These are phyloP conservation scores for Drosophila jambulina DNA, from an alignment of 1,140 invertebrate genomes.

Conservation along the genomic window DNA sequence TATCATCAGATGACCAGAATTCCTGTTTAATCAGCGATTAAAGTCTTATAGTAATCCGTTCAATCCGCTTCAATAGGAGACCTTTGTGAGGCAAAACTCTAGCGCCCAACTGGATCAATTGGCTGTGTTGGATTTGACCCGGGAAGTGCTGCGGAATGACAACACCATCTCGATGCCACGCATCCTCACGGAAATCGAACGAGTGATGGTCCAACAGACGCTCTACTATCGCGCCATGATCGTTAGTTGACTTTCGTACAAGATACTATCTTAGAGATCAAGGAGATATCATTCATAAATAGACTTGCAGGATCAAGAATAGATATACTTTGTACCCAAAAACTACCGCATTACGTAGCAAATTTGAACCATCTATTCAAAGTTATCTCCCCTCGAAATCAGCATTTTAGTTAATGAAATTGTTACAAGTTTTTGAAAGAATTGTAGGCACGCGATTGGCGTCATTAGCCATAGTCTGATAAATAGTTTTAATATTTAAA, in stretches of 20 bases:
- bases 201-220: conserved; percentile 85
- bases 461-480: conserved; percentile 12
- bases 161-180: conserved; percentile 74
- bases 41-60: not conserved
- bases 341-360: not conserved
- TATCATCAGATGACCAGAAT: conserved; percentile 13
- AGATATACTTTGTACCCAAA: not conserved
- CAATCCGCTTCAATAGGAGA: conserved; percentile 5
- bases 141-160: conserved; percentile 86
- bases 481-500: not conserved
- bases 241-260: conserved; percentile 86
- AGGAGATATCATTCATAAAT: not conserved
- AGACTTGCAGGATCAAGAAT: not conserved
- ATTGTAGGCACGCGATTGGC: conserved; percentile 7
- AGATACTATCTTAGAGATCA: not conserved
- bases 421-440: too few species aligned
- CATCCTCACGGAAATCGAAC: conserved; percentile 72
- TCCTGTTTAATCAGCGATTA: not conserved
- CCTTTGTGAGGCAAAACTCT: conserved; percentile 33
- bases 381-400: not conserved
- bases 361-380: not conserved
- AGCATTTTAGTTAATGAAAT: not conserved
- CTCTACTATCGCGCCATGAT: conserved; percentile 88
- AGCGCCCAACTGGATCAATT: conserved; percentile 71
- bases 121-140: conserved; percentile 88